Conservation (phyloP, 2,888 invertebrate species). For the Rotaria socialis region DNA sequence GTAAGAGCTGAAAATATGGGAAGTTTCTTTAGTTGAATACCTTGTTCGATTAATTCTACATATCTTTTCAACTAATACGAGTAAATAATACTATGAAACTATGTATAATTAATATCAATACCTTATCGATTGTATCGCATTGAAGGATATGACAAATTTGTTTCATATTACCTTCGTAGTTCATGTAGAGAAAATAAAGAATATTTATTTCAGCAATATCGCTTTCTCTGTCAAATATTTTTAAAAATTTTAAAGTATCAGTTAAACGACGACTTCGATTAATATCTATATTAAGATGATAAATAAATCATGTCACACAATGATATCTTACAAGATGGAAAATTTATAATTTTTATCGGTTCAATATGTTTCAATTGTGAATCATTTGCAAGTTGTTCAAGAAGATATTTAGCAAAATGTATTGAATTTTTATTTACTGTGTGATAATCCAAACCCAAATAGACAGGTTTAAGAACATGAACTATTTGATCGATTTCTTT, state of each 20-base stretch:
- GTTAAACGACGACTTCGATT: background rate
- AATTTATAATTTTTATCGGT: background rate
- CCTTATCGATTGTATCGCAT: background rate
- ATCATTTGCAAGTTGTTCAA: constrained; percentile 22
- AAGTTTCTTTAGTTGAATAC: background rate
- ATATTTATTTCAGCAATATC: constrained; percentile 34
- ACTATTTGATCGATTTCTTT: constrained; percentile 27
- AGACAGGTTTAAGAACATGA: background rate
- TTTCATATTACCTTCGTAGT: background rate
- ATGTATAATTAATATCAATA: background rate
- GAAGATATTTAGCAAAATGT: constrained; percentile 27
- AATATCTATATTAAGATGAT: background rate
- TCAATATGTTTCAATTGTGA: background rate
- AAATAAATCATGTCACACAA: background rate
- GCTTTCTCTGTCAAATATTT: constrained; percentile 15
- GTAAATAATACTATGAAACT: background rate
- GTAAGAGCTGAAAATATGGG: background rate
- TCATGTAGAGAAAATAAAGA: constrained; percentile 33
- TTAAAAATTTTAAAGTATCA: background rate
- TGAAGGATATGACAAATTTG: background rate
- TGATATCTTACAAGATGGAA: background rate
- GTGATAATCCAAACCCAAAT: constrained; percentile 22
- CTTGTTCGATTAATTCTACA: constrained; percentile 10
- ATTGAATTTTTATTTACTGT: constrained; percentile 5
- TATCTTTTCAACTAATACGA: background rate